Conservation (phyloP, 1,140 invertebrate species). For the Drosophila sulfurigaster region DNA sequence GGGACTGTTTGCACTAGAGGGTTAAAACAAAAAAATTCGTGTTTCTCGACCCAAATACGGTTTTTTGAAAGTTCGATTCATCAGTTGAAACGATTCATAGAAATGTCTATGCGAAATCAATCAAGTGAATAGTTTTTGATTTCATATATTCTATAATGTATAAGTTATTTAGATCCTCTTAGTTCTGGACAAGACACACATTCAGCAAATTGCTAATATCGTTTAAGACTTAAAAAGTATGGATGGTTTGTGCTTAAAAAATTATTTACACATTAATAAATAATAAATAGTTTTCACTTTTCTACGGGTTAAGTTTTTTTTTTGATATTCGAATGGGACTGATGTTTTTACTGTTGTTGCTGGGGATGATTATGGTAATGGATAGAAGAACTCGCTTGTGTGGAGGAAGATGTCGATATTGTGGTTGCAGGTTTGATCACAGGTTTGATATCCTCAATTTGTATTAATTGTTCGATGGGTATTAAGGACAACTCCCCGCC, state of each 20-base stretch:
- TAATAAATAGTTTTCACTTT: background rate
- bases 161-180: conserved; percentile 68
- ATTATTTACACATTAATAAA: conserved; percentile 70
- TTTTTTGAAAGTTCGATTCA: too few species aligned
- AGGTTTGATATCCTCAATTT: conserved; percentile 88
- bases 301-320: conserved; percentile 5
- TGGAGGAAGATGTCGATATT: conserved; percentile 54
- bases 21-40: too few species aligned
- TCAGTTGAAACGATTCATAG: too few species aligned
- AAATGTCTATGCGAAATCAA: too few species aligned
- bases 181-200: conserved; percentile 80
- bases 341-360: conserved; percentile 37
- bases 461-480: conserved; percentile 91
- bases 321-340: conserved; percentile 66
- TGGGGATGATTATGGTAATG: conserved; percentile 53
- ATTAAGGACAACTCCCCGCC: conserved; percentile 92
- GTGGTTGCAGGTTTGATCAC: conserved; percentile 52
- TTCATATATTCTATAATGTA: conserved; percentile 19
- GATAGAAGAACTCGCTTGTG: conserved; percentile 56
- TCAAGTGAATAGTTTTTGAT: conserved; percentile 10
- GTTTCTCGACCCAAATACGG: too few species aligned
- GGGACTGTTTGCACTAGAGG: too few species aligned
- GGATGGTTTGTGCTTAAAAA: conserved; percentile 65
- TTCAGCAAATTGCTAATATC: conserved; percentile 78
- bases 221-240: conserved; percentile 42